Percentiles rank a stretch among this genome's conserved stretches.
Evolutionary conservation across 2,888 invertebrate genomes (phyloP).

Genomic region (Fissipunctia ypsillon): DNA sequence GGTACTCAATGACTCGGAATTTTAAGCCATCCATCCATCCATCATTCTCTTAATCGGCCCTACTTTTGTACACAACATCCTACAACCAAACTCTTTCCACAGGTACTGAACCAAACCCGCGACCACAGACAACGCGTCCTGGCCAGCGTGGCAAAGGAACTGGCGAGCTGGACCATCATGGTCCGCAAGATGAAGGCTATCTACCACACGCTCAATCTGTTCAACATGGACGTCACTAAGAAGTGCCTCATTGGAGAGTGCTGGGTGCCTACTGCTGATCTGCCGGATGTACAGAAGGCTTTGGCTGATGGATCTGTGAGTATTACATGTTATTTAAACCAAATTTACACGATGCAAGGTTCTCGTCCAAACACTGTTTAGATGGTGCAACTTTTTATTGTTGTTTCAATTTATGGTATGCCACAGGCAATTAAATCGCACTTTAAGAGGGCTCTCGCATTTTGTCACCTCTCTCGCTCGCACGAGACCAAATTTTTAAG

Average conservation of each 20-base stretch:
- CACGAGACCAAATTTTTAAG: no score
- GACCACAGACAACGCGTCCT: slow-evolving; percentile 97
- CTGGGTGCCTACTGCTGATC: slow-evolving; percentile 94
- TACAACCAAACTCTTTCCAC: slow-evolving; percentile 7
- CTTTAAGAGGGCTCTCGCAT: no score
- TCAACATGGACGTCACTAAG: slow-evolving; percentile 96
- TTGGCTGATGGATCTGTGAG: slow-evolving; percentile 95
- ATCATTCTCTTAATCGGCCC: not conserved
- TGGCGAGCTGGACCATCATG: slow-evolving; percentile 97
- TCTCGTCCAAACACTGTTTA: no score
- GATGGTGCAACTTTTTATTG: no score
- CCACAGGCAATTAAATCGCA: no score
- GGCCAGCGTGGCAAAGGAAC: slow-evolving; percentile 96
- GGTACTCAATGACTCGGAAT: not conserved
- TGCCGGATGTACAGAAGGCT: slow-evolving; percentile 94
- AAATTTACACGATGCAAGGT: no score
- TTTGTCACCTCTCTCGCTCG: no score
- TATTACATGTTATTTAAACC: no score
- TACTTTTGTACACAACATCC: not conserved
- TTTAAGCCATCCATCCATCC: not conserved
- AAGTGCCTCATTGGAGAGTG: slow-evolving; percentile 96
- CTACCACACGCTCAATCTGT: slow-evolving; percentile 96
- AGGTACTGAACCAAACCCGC: slow-evolving; percentile 97
- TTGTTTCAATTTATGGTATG: no score
- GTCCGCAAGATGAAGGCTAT: slow-evolving; percentile 98